phyloP scores from a whole-genome alignment of 1,140 invertebrate species.

The Aradophagus sp. region DNA sequence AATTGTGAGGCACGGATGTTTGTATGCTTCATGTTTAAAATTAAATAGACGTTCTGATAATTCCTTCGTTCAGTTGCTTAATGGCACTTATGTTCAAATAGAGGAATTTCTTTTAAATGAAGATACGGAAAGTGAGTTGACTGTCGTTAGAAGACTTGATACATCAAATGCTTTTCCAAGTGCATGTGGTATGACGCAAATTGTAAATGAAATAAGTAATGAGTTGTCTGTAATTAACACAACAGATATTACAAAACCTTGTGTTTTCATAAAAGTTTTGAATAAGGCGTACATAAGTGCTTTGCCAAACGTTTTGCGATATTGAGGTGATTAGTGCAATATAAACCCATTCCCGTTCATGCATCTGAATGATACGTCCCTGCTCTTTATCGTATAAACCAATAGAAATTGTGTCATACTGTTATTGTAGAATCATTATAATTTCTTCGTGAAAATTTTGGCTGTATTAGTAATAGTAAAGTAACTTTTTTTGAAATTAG shows the following conservation, averaged over 20 bases:
- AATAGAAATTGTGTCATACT: too few species aligned
- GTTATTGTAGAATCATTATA: too few species aligned
- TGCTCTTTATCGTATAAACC: too few species aligned
- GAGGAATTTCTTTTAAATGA: slow-evolving; percentile 38
- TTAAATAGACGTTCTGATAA: slow-evolving; percentile 30
- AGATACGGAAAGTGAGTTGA: slow-evolving; percentile 5
- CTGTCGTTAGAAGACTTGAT: neutral
- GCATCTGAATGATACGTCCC: too few species aligned
- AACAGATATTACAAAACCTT: slow-evolving; percentile 5
- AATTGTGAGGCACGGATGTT: slow-evolving; percentile 26
- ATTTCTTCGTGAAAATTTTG: too few species aligned
- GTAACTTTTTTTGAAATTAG: too few species aligned
- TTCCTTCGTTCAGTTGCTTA: slow-evolving; percentile 26
- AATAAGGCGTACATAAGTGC: slow-evolving; percentile 1
- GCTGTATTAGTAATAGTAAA: too few species aligned
- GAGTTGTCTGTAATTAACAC: neutral
- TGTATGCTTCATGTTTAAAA: slow-evolving; percentile 10
- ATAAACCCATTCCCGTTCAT: too few species aligned
- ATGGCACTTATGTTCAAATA: slow-evolving; percentile 23
- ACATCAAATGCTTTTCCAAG: neutral
- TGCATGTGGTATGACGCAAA: slow-evolving; percentile 6
- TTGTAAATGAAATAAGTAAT: slow-evolving; percentile 4
- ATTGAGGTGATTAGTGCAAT: too few species aligned
- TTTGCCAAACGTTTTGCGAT: slow-evolving; percentile 3
- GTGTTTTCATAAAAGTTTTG: slow-evolving; percentile 4